phyloP scores from a whole-genome alignment of 1,140 invertebrate genomes.

The Ctenoplectra terminalis region DNA sequence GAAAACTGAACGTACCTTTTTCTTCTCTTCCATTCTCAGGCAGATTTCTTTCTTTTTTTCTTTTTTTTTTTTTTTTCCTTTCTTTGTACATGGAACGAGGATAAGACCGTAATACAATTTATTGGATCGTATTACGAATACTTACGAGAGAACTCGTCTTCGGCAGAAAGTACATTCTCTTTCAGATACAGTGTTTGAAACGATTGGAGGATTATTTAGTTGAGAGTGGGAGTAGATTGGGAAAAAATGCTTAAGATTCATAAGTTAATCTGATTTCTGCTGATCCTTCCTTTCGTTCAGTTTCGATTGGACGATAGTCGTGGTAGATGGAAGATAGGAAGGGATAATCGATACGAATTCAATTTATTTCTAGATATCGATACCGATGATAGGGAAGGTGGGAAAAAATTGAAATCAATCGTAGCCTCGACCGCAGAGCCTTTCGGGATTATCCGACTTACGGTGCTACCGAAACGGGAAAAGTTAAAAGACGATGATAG shows the following conservation, averaged over 20 bases:
- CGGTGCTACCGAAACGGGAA: background rate
- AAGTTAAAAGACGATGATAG: background rate
- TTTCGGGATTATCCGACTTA: background rate
- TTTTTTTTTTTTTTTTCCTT: background rate
- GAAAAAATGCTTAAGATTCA: background rate
- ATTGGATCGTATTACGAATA: background rate
- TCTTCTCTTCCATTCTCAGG: too few species aligned
- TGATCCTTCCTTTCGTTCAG: background rate
- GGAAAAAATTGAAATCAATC: constrained; percentile 7
- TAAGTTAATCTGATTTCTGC: background rate
- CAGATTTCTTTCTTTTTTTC: too few species aligned
- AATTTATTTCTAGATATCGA: constrained; percentile 17
- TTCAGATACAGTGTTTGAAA: background rate
- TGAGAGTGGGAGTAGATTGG: background rate
- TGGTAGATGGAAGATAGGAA: background rate
- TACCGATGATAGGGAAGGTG: background rate
- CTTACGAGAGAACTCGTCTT: background rate
- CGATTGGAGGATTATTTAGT: constrained; percentile 3
- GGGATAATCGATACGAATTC: constrained; percentile 9
- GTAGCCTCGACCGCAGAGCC: background rate
- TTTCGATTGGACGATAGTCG: background rate
- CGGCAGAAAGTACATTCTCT: background rate
- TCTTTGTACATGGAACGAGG: background rate
- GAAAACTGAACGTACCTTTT: background rate
- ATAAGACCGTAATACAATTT: background rate